Base-by-base conservation (phyloP, 2,113 vertebrate species). In the Platichthys flesus region DNA sequence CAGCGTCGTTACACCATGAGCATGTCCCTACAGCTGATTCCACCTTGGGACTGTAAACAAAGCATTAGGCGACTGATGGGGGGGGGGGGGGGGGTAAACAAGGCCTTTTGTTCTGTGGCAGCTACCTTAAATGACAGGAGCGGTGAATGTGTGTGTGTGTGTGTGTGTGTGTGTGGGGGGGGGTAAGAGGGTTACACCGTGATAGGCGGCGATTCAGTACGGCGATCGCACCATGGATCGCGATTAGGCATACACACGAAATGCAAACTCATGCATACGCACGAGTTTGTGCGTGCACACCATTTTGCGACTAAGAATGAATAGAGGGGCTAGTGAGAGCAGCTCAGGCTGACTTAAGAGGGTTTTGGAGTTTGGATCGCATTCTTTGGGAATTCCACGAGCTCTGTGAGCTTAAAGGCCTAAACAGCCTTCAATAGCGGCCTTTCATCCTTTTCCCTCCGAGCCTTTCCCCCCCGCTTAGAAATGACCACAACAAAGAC, bases 371-470 rank as follows among this genome's bases (percentile, higher is more conserved):
- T 91, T 89, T 88, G 88, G 80, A 91, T 70, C 74, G 61, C 85
- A 91, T 93, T 93, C 87, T 84, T 84, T 67, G 62, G 66, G 87
- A 91, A 90, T 90, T 93, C 87, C 85, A 75, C 54, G 13, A 86
- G 80, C 80, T 90, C 88, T 71, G 63, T 66, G 77, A 87, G 87
- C 86, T 90, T 87, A 89, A 86, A 84, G 72, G 66, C 56, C 71
- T 79, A 85, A 89, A 89, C 79, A 84, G 75, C 35, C 59, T 84
- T 85, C 72, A 81, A 80, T 82, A 68, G 83, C 64, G 56, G 75
- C 85, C 66, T 89, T 92, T 89, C 82, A 90, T 88, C 87, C 79
- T 66, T 45, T 42, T 18, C 77, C 67, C 78, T 85, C 65, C 14
- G 5, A 85, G 82, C 37, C 52, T 21, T 79, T 79, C 56, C 14